These are phyloP conservation scores for Nephrotoma guestfalica DNA, from an alignment of 2,888 invertebrate species.

Conservation along the genomic window DNA sequence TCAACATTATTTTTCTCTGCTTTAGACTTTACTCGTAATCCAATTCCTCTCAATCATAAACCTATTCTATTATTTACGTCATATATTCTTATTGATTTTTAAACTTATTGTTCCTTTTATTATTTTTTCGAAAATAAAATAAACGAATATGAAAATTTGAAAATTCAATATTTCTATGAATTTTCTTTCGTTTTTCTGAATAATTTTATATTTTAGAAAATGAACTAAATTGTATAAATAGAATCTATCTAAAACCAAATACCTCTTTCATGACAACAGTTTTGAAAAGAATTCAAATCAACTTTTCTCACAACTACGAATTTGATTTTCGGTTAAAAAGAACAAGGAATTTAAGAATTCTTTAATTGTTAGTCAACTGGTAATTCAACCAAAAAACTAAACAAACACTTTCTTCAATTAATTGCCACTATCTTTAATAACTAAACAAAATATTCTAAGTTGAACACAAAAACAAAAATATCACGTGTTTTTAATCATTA, in stretches of 20 bases:
- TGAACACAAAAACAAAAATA: neutral
- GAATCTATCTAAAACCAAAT: neutral
- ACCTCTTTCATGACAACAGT: neutral
- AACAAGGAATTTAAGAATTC: neutral
- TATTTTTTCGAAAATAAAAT: too few species aligned
- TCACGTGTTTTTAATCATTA: neutral
- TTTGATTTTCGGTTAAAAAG: neutral
- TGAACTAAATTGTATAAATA: neutral
- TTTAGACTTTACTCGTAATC: too few species aligned
- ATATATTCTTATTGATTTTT: too few species aligned
- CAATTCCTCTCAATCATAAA: too few species aligned
- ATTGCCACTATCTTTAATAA: neutral
- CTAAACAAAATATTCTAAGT: neutral
- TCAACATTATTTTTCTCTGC: too few species aligned
- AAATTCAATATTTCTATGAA: too few species aligned
- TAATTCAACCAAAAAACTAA: neutral
- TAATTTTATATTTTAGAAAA: neutral
- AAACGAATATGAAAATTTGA: too few species aligned
- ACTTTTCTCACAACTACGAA: neutral
- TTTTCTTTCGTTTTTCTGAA: neutral
- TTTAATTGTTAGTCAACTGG: neutral
- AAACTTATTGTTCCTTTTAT: too few species aligned
- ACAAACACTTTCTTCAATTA: neutral
- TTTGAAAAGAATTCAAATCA: too few species aligned
- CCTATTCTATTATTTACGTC: too few species aligned